Evolutionary conservation across 2,797 vertebrate species (phyloP), one percentile per base, ranked within the genome.

Genomic region (Acomys russatus): DNA sequence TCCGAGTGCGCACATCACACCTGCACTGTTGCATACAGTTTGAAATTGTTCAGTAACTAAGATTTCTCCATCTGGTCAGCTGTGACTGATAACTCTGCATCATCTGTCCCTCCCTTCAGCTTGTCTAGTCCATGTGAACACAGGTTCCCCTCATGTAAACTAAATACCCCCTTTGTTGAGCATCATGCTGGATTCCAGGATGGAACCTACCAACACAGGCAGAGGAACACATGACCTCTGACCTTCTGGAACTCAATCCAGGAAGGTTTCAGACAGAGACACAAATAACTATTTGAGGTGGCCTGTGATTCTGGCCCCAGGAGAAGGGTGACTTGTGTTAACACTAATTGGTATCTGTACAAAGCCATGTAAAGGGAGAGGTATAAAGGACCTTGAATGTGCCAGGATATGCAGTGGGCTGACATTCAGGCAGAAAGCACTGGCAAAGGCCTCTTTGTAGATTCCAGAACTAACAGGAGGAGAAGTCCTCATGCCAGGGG

Each of bases 31-130:
- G 20, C 7, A 74, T 49, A 61, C 14, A 82, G 2, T 71, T 90
- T 88, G 35, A 94, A 88, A 38, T 30, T 78, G 33, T 35, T 64
- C 22, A 23, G 28, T 51, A 61, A 1, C 38, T 49, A 78, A 59
- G 56, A 44, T 88, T 86, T 93, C 71, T 97, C 64, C 30, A n/a
- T 83, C 14, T 56, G 12, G 86, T 87, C 63, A 54, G 11, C 30
- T 25, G 6, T 38, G 56, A 51, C 68, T 83, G 44, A 25, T 78
- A 51, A 86, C 73, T 93, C 33, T 61, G 82, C 54, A n/a, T 64
- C 49, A n/a, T 14, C 73, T 73, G 70, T 66, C 14, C 23, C 93
- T 91, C 35, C 35, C 25, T 51, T 82, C 38, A 30, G 30, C 61
- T 74, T 77, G 17, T 49, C 84, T 84, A 70, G 82, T 93, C 7